Base-by-base conservation (phyloP, 1,140 invertebrate genomes). In the Propsilocerus akamusi region DNA sequence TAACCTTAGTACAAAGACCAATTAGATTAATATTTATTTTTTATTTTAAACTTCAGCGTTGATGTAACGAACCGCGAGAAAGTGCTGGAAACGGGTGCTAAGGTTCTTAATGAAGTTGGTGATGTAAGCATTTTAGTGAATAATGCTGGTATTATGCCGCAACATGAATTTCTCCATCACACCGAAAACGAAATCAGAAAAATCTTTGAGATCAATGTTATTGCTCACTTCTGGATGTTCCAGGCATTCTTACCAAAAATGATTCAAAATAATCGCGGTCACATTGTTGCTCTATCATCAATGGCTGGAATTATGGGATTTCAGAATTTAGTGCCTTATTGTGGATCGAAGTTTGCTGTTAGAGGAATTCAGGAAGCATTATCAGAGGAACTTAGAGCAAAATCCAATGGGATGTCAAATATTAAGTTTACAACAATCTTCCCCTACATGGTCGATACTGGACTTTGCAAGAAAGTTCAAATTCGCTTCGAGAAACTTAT, bases 401-500 rank as follows among this genome's bases (percentile, higher is more conserved):
- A 67, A 12, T 61, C 65, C 5, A 65, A 67, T 28, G 34, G 34
- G 8, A 20, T 60, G 62, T 26, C 70, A 82, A 22, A 66, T 7
- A 77, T 92, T 22, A 76, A 86, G 57, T 72, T 87, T 48, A 91
- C 88, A 0, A 76, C 76, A 1, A 77, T 91, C 51, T 90, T 74
- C 61, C 87, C 87, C 0, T 86, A 80, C 58, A 83, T 86, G 61
- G 81, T 90, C 6, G 78, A 87, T 57, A 92, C 87, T 5, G 86
- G 86, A 12, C 67, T 92, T 5, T 83, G 83, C 59, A 80, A 87
- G 58, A 81, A 80, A 47, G 81, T 83, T 0, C 75, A 68, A 55
- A 77, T 80, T 52, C 79, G 78, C 54, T 86, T 86, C 65, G 73
- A 78, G 2, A 69, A 57, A 11, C 52, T 83, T 12, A 73, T 84